These are phyloP conservation scores for Watersipora subatra DNA, from an alignment of 1,140 invertebrate species.

Conservation along the genomic window DNA sequence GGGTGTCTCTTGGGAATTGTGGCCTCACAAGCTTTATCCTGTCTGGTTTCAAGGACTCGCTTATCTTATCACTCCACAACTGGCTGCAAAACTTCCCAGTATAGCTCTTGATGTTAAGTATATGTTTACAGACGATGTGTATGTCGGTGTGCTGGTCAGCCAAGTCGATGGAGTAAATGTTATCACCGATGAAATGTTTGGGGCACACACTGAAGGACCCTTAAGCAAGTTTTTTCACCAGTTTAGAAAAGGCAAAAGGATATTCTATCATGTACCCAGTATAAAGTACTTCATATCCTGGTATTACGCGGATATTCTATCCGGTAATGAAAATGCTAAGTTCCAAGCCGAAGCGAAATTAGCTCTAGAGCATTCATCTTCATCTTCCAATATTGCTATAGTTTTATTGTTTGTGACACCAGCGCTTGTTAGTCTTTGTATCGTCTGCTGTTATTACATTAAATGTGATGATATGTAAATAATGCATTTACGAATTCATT, in stretches of 20 bases:
- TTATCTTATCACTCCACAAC: not conserved
- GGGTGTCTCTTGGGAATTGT: not conserved
- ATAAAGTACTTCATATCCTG: not conserved
- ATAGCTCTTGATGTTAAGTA: not conserved
- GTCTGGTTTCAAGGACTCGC: not conserved
- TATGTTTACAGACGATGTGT: not conserved
- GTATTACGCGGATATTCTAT: not conserved
- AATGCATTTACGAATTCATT: no score
- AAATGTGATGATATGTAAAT: no score
- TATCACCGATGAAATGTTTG: not conserved
- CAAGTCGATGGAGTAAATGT: not conserved
- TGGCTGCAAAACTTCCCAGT: not conserved
- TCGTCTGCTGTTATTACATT: no score
- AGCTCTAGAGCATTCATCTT: no score
- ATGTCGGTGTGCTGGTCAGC: not conserved
- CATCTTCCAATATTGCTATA: no score
- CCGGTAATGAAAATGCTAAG: no score
- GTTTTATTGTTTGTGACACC: no score
- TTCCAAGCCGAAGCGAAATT: no score
- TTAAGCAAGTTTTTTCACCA: not conserved
- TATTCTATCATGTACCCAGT: not conserved
- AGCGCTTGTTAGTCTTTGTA: no score
- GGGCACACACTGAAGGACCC: not conserved
- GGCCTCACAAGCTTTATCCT: not conserved
- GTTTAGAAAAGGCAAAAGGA: not conserved